A percentile compares a stretch with the other conserved stretches of the same genome.
Evolutionary conservation across 2,113 vertebrate species (phyloP).

Genomic region (Dasyurus viverrinus): DNA sequence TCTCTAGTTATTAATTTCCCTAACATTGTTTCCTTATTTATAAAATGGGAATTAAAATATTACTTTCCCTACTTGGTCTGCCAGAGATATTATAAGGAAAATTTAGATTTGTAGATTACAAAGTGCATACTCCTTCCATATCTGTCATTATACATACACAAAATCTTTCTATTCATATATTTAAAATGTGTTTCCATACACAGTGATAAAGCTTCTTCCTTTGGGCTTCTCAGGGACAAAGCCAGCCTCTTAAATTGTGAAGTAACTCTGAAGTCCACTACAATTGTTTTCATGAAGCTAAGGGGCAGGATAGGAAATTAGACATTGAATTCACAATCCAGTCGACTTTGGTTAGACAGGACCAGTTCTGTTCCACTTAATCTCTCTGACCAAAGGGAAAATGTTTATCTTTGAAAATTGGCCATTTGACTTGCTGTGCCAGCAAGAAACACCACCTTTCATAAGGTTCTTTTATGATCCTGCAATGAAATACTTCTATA

Average conservation of each 20-base stretch:
- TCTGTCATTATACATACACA: not conserved
- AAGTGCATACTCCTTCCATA: not conserved
- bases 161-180: not conserved
- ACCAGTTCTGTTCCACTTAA: not conserved
- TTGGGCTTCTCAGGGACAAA: not conserved
- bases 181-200: not conserved
- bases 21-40: not conserved
- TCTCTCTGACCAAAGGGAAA: constrained; percentile 44
- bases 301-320: not conserved
- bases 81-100: not conserved
- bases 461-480: not conserved
- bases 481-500: rapidly evolving
- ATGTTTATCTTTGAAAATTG: not conserved
- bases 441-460: not conserved
- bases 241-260: not conserved
- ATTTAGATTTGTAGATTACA: not conserved
- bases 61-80: not conserved
- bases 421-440: not conserved
- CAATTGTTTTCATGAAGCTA: not conserved
- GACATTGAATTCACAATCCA: not conserved
- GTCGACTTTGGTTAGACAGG: not conserved
- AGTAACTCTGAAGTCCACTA: not conserved
- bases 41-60: not conserved
- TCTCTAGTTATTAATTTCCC: not conserved
- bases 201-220: not conserved